A percentile compares a stretch with the other conserved stretches of the same genome.
Evolutionary conservation across 2,113 vertebrate species (phyloP).

Genomic region (Esox niger): DNA sequence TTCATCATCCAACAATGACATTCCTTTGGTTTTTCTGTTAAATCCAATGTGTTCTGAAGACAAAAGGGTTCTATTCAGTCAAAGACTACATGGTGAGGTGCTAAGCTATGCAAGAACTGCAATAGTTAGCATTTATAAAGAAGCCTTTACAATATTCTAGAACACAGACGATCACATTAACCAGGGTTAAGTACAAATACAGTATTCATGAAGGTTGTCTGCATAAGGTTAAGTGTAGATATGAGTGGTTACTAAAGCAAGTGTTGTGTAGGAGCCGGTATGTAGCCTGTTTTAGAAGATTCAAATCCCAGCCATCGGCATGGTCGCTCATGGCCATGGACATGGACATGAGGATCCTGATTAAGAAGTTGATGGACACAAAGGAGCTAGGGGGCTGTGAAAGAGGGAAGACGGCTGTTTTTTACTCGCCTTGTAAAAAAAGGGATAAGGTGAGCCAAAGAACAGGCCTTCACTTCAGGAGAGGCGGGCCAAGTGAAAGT

Average conservation of each 20-base stretch:
- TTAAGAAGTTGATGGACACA: constrained; percentile 50
- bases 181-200: not conserved
- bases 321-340: constrained; percentile 40
- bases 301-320: constrained; percentile 44
- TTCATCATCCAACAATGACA: constrained; percentile 49
- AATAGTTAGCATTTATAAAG: not conserved
- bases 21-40: constrained; percentile 43
- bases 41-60: constrained; percentile 27
- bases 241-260: not conserved
- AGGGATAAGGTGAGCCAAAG: constrained; percentile 60
- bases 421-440: constrained; percentile 33
- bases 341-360: constrained; percentile 52
- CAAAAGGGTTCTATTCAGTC: constrained; percentile 26
- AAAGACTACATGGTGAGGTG: constrained; percentile 6
- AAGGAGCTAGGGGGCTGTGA: constrained; percentile 50
- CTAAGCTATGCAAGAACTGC: constrained; percentile 9
- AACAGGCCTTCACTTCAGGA: constrained; percentile 64
- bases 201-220: not conserved
- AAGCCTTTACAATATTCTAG: not conserved
- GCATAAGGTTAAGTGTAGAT: not conserved
- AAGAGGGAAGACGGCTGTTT: constrained; percentile 49
- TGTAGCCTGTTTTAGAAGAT: constrained; percentile 37
- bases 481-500: constrained; percentile 69
- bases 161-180: not conserved
- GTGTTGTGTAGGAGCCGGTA: constrained; percentile 8